Base-by-base conservation (phyloP, 2,113 vertebrate genomes). In the Callipepla californica region DNA sequence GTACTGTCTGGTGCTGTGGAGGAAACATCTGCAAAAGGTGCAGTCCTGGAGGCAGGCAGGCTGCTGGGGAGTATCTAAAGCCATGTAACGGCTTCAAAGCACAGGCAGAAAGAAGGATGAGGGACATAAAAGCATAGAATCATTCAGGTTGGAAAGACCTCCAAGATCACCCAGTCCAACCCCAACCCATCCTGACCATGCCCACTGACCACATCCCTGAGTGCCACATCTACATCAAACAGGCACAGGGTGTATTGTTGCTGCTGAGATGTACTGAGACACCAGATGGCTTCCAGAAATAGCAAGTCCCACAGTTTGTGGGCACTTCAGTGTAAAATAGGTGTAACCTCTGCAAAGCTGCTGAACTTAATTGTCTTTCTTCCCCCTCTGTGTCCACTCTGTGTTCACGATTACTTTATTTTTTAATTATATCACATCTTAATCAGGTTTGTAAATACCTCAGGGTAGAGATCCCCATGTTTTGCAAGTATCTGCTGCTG, bases 1-100 rank as follows among this genome's bases (percentile, higher is more conserved):
- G 12, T 3, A 1, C 8, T 12, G 1, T 36, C 28, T 2, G 2
- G 20, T 1, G 1, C 36, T 34, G 44, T 34, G 11, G 36, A 40
- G 61, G 36, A 40, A 19, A 25, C 32, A 1, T 2, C 44, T 51
- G 77, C 19, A 61, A 44, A 57, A 69, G 19, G 11, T 17, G 15
- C 38, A 13, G 7, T 80, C 28, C 32, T 51, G 74, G 73, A 22
- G 40, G 44, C 25, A 17, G 28, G 19, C 3, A 19, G 13, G 59
- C 23, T 17, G 59, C 36, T 36, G 14, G 11, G 5, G 6, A 30
- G 7, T 32, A 16, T 21, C 28, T 34, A 13, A 63, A 48, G 40
- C 48, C 67, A 47, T 1, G 0, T 20, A 0, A 2, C 42, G 42
- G 7, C 79, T 53, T 78, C 16, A 28, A n/a, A 76, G 32, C 8